Base-by-base conservation (phyloP, 1,140 invertebrate genomes). In the Bathynomus jamesi region DNA sequence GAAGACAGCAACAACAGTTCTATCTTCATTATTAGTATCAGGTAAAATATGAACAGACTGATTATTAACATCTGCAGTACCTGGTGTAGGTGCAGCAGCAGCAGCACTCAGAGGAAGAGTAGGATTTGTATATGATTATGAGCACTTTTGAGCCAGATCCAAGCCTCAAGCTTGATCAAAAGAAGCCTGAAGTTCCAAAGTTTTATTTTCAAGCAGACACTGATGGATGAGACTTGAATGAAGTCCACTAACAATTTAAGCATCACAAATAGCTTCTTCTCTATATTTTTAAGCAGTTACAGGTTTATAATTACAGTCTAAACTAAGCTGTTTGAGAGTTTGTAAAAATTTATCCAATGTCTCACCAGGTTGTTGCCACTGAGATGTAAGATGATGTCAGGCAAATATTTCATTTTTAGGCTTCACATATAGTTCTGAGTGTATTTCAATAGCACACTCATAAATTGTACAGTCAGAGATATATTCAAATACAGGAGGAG, bases 371-470 rank as follows among this genome's bases (percentile, higher is more conserved):
- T 24, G 10, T 64, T 64, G 62, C n/a, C 62, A 10, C 10, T 24
- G 24, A 27, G 62, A 11, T 10, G 62, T 24, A n/a, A 64, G 27
- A 10, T 10, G 10, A 24, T 64, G 62, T 11, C 62, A 10, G 10
- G 62, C 62, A 21, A 64, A 64, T n/a, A 64, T 64, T 64, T 64
- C 62, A 64, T 64, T 64, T 27, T 64, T 64, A 24, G 62, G 62
- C 24, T 64, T 64, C 10, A 64, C 62, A 64, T 64, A 64, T 24
- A 64, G 21, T 11, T 11, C 21, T 53, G 11, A 21, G 11, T 13
- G 46, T 21, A 13, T 53, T 13, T 53, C 21, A 53, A 53, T 53
- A 21, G 46, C 46, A 53, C 11, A 13, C 11, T 21, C 46, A 21
- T 53, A 53, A 11, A 21, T 13, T 53, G 46, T 53, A 21, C 46